phyloP scores from a whole-genome alignment of 2,888 invertebrate species.

The Orthonychiurus folsomi region DNA sequence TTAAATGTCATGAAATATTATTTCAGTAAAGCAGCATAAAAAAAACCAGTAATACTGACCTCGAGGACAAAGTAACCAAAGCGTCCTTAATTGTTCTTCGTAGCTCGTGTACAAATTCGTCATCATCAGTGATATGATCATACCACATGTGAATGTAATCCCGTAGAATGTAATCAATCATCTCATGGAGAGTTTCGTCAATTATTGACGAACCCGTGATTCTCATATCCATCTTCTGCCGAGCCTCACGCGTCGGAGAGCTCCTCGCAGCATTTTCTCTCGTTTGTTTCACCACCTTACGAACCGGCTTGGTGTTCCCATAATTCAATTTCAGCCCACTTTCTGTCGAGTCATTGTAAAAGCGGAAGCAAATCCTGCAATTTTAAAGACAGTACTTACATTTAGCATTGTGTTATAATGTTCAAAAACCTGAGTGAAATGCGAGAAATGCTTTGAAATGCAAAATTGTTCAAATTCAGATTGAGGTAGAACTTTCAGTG shows the following conservation, averaged over 20 bases:
- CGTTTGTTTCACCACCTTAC: neutral
- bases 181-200: slow-evolving; percentile 75
- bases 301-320: neutral
- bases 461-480: too few species aligned
- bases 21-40: too few species aligned
- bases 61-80: slow-evolving; percentile 61
- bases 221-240: slow-evolving; percentile 46
- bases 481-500: too few species aligned
- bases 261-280: too few species aligned
- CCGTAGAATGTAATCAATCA: slow-evolving; percentile 66
- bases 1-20: too few species aligned
- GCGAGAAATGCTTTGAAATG: too few species aligned
- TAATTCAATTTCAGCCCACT: neutral
- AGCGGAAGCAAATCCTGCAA: neutral
- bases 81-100: slow-evolving; percentile 61
- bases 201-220: slow-evolving; percentile 78
- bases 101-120: slow-evolving; percentile 63
- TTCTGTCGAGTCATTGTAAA: neutral
- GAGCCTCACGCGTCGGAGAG: slow-evolving; percentile 7
- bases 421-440: too few species aligned
- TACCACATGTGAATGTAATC: slow-evolving; percentile 69
- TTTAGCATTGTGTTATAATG: too few species aligned
- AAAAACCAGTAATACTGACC: slow-evolving; percentile 46
- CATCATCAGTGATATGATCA: slow-evolving; percentile 53
- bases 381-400: too few species aligned